Evolutionary conservation across 2,113 vertebrate genomes (phyloP).

Genomic region (Enhydra lutris): DNA sequence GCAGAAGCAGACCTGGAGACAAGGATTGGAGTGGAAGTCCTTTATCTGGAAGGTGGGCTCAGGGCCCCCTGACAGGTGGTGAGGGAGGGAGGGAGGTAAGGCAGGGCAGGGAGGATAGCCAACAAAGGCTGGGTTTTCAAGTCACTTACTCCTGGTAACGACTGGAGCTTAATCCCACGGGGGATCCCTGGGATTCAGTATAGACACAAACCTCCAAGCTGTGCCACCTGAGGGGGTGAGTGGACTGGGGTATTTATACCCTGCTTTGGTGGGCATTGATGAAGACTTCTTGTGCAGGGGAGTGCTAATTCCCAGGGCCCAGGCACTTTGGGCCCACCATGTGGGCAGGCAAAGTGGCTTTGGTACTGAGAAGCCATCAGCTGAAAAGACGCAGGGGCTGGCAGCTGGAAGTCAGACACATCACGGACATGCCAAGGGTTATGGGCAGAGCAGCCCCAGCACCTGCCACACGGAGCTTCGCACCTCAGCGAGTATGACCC

Average conservation of each 20-base stretch:
- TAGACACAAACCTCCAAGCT: neutral
- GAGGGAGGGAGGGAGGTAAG: neutral
- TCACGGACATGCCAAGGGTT: neutral
- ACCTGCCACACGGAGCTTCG: neutral
- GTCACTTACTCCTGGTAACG: neutral
- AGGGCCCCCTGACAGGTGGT: neutral
- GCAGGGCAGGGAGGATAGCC: neutral
- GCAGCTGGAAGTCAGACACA: neutral
- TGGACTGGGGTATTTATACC: neutral
- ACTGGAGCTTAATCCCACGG: neutral
- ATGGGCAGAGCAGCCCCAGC: accelerated
- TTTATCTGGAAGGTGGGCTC: neutral
- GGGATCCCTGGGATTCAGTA: neutral
- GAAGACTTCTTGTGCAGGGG: neutral
- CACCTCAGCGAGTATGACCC: neutral
- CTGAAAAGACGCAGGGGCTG: neutral
- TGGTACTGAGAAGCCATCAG: neutral
- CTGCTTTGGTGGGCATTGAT: no score
- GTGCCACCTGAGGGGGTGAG: no score
- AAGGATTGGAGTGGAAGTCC: neutral
- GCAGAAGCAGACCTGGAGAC: neutral
- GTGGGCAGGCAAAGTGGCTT: neutral
- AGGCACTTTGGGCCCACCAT: no score
- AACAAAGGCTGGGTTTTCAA: neutral
- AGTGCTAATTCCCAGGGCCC: neutral